A percentile compares a stretch with the other conserved stretches of the same genome.
These are phyloP conservation scores for Tragelaphus scriptus DNA, from an alignment of 2,113 vertebrate genomes.

Conservation along the genomic window DNA sequence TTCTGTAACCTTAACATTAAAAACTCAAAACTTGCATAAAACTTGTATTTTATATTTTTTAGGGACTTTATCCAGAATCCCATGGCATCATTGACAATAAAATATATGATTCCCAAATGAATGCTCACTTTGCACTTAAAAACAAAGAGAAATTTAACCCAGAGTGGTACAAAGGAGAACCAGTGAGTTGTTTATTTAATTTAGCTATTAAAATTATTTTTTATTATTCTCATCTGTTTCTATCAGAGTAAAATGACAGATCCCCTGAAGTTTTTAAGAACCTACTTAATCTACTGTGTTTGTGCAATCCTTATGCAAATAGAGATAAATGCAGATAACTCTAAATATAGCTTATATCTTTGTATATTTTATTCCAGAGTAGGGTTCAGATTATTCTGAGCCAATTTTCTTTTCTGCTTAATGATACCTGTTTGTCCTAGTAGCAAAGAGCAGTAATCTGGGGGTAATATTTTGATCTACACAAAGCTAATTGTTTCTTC, in stretches of 20 bases:
- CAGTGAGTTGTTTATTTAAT: constrained; percentile 84
- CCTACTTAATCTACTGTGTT: background rate
- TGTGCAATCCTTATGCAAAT: background rate
- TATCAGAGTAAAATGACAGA: background rate
- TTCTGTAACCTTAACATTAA: background rate
- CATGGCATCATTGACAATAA: constrained; percentile 98
- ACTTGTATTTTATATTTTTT: constrained; percentile 40
- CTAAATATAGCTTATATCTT: background rate
- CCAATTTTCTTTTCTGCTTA: background rate
- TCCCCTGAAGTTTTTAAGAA: background rate
- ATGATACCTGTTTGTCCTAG: background rate
- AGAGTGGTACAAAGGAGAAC: constrained; percentile 95
- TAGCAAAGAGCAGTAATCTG: background rate
- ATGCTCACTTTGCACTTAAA: constrained; percentile 87
- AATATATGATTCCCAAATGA: constrained; percentile 91
- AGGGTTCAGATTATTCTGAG: background rate
- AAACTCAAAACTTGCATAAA: background rate
- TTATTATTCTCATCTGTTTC: background rate
- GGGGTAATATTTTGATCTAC: background rate
- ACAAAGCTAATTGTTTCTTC: background rate
- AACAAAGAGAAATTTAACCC: constrained; percentile 86
- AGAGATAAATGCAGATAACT: background rate
- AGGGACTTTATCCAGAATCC: constrained; percentile 98
- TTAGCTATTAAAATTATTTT: background rate
- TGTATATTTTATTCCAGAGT: background rate